phyloP scores from a whole-genome alignment of 2,797 vertebrate species.

The Microcaecilia unicolor region DNA sequence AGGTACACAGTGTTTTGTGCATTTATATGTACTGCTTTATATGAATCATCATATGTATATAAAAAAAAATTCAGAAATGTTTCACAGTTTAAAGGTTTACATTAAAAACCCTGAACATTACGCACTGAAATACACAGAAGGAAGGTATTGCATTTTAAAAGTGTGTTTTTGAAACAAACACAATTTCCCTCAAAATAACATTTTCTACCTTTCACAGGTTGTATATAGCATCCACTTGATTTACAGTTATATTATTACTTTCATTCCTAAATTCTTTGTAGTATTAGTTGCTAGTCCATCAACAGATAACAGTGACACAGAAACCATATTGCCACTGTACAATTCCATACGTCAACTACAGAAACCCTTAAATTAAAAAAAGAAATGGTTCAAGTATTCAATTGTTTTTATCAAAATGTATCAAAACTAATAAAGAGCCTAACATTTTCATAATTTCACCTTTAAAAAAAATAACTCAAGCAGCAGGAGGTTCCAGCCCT shows the following conservation, averaged over 20 bases:
- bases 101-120: not conserved
- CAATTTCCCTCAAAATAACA: not conserved
- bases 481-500: conserved; percentile 27
- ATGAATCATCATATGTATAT: too few relatives aligned
- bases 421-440: conserved; percentile 34
- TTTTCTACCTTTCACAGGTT: not conserved
- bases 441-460: conserved; percentile 24
- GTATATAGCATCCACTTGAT: conserved; percentile 5
- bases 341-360: too few relatives aligned
- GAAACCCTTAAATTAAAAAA: too few relatives aligned
- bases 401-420: conserved; percentile 21
- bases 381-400: conserved; percentile 36
- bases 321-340: too few relatives aligned
- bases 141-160: not conserved
- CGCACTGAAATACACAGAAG: not conserved
- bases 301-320: too few relatives aligned
- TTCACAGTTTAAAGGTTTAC: too few relatives aligned
- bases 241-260: too few relatives aligned
- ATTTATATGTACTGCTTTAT: too few relatives aligned
- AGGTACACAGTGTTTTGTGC: too few relatives aligned
- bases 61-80: too few relatives aligned
- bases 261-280: too few relatives aligned
- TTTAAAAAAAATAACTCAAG: conserved; percentile 48
- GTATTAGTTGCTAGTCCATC: too few relatives aligned
- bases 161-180: not conserved